Evolutionary conservation across 2,888 invertebrate species (phyloP).

Genomic region (Agrenia bidenticulata): DNA sequence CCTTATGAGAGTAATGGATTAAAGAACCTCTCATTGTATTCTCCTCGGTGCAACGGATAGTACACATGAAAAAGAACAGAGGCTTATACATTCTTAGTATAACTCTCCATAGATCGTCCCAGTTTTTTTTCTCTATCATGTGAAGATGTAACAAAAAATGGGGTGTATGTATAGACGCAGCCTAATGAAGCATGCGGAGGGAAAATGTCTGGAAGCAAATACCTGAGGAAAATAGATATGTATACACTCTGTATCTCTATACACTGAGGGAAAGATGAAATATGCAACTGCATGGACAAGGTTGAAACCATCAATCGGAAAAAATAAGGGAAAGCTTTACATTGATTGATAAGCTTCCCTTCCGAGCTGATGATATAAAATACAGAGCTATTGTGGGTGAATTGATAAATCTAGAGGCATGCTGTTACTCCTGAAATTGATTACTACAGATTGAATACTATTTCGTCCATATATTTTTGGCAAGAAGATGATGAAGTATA

Average conservation of each 20-base stretch:
- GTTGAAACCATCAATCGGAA: constrained; percentile 46
- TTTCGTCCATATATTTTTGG: constrained; percentile 45
- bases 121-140: no score
- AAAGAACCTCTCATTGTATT: neutral
- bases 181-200: constrained; percentile 44
- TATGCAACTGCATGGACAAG: constrained; percentile 29
- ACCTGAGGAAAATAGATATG: constrained; percentile 39
- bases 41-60: constrained; percentile 4
- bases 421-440: constrained; percentile 44
- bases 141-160: no score
- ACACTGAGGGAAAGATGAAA: constrained; percentile 23
- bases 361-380: constrained; percentile 47
- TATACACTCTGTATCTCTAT: neutral
- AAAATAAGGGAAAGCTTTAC: constrained; percentile 41
- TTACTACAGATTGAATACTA: constrained; percentile 51
- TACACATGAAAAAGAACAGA: no score
- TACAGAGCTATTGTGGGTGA: constrained; percentile 45
- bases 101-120: no score
- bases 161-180: no score
- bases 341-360: constrained; percentile 47
- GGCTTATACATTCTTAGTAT: no score
- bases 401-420: constrained; percentile 48
- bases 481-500: constrained; percentile 25
- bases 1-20: no score
- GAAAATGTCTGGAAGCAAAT: constrained; percentile 42